These are phyloP conservation scores for Cephus runcator DNA, from an alignment of 2,888 invertebrate species.

Conservation along the genomic window DNA sequence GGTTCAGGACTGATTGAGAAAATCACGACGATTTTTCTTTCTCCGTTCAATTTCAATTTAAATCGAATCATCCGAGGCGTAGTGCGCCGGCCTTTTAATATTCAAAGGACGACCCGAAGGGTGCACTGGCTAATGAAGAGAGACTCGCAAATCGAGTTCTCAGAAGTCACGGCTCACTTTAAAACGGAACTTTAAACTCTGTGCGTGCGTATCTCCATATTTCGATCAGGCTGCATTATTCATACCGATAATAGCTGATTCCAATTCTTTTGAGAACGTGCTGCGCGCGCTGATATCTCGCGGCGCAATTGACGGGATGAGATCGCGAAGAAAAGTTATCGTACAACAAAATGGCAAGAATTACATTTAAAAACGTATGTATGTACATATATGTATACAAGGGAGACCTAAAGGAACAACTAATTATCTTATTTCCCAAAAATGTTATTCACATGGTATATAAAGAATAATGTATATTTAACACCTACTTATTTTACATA, in stretches of 20 bases:
- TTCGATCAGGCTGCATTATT: slow-evolving; percentile 20
- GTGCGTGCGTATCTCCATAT: slow-evolving; percentile 18
- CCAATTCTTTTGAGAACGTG: slow-evolving; percentile 11
- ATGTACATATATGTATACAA: no score
- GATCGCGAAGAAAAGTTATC: background rate
- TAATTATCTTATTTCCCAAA: no score
- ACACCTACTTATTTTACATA: no score
- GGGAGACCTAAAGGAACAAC: no score
- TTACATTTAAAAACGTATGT: no score
- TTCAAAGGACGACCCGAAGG: slow-evolving; percentile 3
- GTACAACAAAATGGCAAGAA: background rate
- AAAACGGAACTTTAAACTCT: slow-evolving; percentile 19
- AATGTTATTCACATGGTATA: no score
- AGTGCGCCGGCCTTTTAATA: slow-evolving; percentile 5
- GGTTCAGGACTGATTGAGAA: background rate
- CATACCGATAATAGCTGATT: slow-evolving; percentile 20
- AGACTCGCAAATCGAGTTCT: slow-evolving; percentile 21
- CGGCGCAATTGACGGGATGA: background rate
- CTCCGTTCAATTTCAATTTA: slow-evolving; percentile 16
- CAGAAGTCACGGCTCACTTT: slow-evolving; percentile 20
- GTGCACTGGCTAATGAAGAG: slow-evolving; percentile 19
- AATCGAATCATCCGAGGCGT: slow-evolving; percentile 16
- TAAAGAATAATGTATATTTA: no score
- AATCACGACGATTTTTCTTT: slow-evolving; percentile 13
- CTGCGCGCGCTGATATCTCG: background rate